Percentiles rank a stretch among this genome's conserved stretches.
Evolutionary conservation across 2,797 vertebrate genomes (phyloP).

Genomic region (Thripadectes ignobilis): DNA sequence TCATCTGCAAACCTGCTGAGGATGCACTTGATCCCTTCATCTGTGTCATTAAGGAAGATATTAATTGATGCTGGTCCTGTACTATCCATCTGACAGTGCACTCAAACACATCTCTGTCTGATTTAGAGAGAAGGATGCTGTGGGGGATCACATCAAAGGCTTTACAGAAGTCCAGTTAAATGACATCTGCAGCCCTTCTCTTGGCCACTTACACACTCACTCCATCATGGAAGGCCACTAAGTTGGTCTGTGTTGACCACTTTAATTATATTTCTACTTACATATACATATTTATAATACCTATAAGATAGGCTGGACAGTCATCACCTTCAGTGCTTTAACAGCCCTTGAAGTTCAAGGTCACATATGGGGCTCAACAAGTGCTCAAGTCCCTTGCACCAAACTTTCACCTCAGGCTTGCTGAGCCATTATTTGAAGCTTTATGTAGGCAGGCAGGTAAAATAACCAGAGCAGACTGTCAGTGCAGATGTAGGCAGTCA

Average conservation of each 20-base stretch:
- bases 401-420: not conserved
- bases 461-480: not conserved
- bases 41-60: not conserved
- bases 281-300: not conserved
- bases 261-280: not conserved
- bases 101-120: not conserved
- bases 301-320: not conserved
- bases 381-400: not conserved
- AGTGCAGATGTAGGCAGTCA: slow-evolving; percentile 21
- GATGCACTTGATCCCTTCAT: not conserved
- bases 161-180: not conserved
- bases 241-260: accelerated
- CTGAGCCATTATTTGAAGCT: not conserved
- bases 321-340: not conserved
- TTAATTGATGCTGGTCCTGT: not conserved
- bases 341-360: not conserved
- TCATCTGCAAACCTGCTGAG: not conserved
- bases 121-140: not conserved
- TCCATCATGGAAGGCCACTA: not conserved
- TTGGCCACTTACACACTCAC: not conserved
- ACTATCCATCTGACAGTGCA: not conserved
- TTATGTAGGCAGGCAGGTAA: not conserved
- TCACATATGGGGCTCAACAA: not conserved
- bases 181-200: not conserved
- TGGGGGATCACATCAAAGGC: not conserved